Evolutionary conservation across 2,888 invertebrate species (phyloP), one percentile per base, ranked within the genome.

Genomic region (Apotomis turbidana): DNA sequence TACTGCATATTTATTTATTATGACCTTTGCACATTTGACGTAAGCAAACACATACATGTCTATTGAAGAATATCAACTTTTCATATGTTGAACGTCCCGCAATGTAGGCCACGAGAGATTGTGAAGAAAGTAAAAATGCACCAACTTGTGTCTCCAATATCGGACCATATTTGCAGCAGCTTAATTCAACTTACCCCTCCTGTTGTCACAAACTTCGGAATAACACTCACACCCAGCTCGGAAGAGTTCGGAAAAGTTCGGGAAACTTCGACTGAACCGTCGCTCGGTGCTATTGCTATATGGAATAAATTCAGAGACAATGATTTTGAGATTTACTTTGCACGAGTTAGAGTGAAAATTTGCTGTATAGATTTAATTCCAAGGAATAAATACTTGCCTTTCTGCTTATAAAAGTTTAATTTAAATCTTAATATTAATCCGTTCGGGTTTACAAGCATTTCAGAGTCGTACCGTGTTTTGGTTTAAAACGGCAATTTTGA

Each of bases 191-290:
- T 63, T 57, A 9, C 8, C 36, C 62, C 5, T 58, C 44, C 12
- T 10, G 71, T 71, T 71, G 66, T 67, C 67, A 57, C 68, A 58
- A 72, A 72, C 68, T 72, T 59, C 27, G 38, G 63, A 68, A 68
- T 57, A 72, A 63, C 54, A 59, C 58, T 49, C 52, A 63, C 58
- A 59, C 58, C 59, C 52, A 59, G 52, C 63, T 68, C 62, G 72
- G 57, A 63, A 63, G 58, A 68, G 41, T 68, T 62, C 62, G 68
- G 51, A 10, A 57, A 62, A 68, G 57, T 71, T 68, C 67, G 62
- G 41, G 8, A 41, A 27, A 27, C 27, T 27, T 27, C 27, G 27
- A 27, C 58, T 12, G 13, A 51, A 49, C 49, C 61, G 49, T 41
- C 27, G 27, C 36, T 44, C 27, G 27, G 44, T 44, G 44, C 61